Percentiles rank a stretch among this genome's conserved stretches.
Evolutionary conservation across 2,888 invertebrate species (phyloP).

Genomic region (Notodonta dromedarius): DNA sequence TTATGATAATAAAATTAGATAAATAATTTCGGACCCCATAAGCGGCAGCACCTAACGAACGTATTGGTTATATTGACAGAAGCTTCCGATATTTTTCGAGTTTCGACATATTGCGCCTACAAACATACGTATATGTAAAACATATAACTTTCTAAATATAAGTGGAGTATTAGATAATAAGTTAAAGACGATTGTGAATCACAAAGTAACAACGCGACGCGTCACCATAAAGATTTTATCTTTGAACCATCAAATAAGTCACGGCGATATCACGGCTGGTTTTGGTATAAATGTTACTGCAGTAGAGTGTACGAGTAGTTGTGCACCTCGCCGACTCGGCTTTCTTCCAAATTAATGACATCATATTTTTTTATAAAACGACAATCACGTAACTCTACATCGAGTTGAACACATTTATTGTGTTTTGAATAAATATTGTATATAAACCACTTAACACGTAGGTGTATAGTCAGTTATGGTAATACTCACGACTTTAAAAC

Average conservation of each 20-base stretch:
- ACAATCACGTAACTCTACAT: slow-evolving; percentile 41
- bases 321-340: slow-evolving; percentile 14
- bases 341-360: slow-evolving; percentile 41
- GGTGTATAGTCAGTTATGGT: slow-evolving; percentile 22
- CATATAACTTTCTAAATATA: slow-evolving; percentile 16
- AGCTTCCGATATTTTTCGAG: slow-evolving; percentile 15
- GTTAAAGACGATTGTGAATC: background rate
- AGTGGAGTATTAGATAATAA: slow-evolving; percentile 10
- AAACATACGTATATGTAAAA: slow-evolving; percentile 3
- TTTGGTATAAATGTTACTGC: slow-evolving; percentile 6
- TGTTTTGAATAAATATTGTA: slow-evolving; percentile 39
- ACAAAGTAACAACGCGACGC: background rate
- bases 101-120: slow-evolving; percentile 11
- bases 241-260: slow-evolving; percentile 3
- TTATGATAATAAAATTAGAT: slow-evolving; percentile 29
- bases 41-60: slow-evolving; percentile 10
- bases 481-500: slow-evolving; percentile 13
- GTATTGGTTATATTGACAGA: slow-evolving; percentile 12
- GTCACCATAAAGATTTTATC: background rate
- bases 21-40: slow-evolving; percentile 13
- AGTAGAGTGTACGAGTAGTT: slow-evolving; percentile 14
- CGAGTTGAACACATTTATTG: slow-evolving; percentile 27
- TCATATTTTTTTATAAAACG: slow-evolving; percentile 34
- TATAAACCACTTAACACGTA: slow-evolving; percentile 27
- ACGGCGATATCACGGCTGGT: background rate